A percentile compares a stretch with the other conserved stretches of the same genome.
Conservation (phyloP, 2,888 invertebrate genomes). For the Hyppa rectilinea region DNA sequence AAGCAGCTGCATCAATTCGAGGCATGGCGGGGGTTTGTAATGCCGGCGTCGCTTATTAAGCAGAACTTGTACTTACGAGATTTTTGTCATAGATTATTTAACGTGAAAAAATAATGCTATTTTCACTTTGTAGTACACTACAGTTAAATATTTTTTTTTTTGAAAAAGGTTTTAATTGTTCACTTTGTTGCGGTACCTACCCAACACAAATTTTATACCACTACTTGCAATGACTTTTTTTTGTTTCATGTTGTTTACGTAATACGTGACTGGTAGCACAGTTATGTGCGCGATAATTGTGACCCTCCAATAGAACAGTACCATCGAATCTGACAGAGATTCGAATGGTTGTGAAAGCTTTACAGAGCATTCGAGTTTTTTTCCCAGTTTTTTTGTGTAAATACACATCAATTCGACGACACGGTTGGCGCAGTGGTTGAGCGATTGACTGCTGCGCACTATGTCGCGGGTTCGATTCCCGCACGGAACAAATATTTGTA, state of each 20-base stretch:
- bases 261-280: not conserved
- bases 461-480: too few species aligned
- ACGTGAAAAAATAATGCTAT: too few species aligned
- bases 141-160: too few species aligned
- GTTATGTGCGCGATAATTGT: not conserved
- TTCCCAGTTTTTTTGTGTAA: too few species aligned
- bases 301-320: not conserved
- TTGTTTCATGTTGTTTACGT: not conserved
- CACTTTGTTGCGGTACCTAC: not conserved
- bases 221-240: not conserved
- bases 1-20: conserved; percentile 14
- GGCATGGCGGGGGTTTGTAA: not conserved
- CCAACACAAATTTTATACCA: not conserved
- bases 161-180: not conserved
- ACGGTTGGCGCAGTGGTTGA: too few species aligned
- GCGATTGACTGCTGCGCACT: too few species aligned
- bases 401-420: too few species aligned
- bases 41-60: conserved; percentile 19
- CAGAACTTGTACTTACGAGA: conserved; percentile 12
- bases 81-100: conserved; percentile 14
- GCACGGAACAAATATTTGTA: too few species aligned
- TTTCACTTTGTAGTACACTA: too few species aligned
- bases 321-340: not conserved
- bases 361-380: not conserved
- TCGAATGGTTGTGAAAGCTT: not conserved